A percentile compares a stretch with the other conserved stretches of the same genome.
These are phyloP conservation scores for Microtus oregoni DNA, from an alignment of 2,113 vertebrate species.

Conservation along the genomic window DNA sequence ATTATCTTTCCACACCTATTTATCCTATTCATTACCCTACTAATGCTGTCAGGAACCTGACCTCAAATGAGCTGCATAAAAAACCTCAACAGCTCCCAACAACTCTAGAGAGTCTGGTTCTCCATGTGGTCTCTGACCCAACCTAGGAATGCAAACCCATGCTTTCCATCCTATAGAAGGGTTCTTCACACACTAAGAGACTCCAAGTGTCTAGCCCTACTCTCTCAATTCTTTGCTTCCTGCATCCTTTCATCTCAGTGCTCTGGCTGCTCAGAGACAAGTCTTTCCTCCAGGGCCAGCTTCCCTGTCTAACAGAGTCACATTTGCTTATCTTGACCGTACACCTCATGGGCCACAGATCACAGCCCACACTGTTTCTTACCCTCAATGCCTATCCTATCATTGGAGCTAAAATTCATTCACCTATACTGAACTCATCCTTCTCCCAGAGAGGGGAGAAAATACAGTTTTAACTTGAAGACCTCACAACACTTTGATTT, in stretches of 20 bases:
- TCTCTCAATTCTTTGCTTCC: not conserved
- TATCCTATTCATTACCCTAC: too few relatives aligned
- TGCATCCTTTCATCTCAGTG: not conserved
- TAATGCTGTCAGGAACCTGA: not conserved
- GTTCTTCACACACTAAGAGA: not conserved
- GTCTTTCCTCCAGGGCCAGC: not conserved
- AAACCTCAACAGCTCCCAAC: not conserved
- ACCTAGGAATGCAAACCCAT: not conserved
- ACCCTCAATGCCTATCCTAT: not conserved
- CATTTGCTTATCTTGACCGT: fast-evolving
- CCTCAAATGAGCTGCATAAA: too few relatives aligned
- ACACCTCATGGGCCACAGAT: fast-evolving
- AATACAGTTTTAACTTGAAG: not conserved
- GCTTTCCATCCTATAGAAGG: not conserved
- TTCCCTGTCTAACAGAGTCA: not conserved
- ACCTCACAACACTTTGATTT: not conserved
- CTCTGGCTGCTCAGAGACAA: too few relatives aligned
- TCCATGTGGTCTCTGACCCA: too few relatives aligned
- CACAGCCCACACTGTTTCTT: not conserved
- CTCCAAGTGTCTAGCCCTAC: too few relatives aligned
- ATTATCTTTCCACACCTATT: not conserved
- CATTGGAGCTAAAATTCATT: not conserved
- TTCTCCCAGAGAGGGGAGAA: not conserved
- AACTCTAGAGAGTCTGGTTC: fast-evolving
- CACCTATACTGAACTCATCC: not conserved